Evolutionary conservation across 2,888 invertebrate genomes (phyloP).

Genomic region (Eupithecia pulchellata): DNA sequence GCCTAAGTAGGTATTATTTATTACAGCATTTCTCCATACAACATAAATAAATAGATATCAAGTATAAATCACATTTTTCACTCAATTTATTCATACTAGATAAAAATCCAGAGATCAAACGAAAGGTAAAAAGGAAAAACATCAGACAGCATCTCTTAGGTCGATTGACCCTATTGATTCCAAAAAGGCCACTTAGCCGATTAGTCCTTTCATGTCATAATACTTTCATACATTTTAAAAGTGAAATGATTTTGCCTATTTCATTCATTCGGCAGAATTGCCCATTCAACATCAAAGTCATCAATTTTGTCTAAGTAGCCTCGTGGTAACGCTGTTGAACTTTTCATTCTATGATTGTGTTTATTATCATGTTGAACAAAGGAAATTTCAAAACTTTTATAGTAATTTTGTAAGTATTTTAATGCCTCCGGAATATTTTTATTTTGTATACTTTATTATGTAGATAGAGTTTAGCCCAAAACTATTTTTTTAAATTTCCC

Average conservation of each 20-base stretch:
- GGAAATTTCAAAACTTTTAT: no score
- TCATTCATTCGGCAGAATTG: slow-evolving; percentile 1
- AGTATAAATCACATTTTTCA: not conserved
- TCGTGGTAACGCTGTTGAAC: not conserved
- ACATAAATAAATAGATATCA: no score
- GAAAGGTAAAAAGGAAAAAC: slow-evolving; percentile 61
- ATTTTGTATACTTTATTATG: no score
- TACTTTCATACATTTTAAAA: slow-evolving; percentile 44
- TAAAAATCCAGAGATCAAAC: slow-evolving; percentile 7
- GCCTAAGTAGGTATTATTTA: no score
- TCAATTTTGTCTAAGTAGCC: not conserved
- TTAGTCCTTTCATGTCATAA: slow-evolving; percentile 77
- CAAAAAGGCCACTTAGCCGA: slow-evolving; percentile 73
- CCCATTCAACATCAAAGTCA: not conserved
- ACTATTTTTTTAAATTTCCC: no score
- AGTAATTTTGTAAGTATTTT: no score
- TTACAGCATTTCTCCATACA: no score
- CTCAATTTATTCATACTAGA: not conserved
- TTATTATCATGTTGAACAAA: no score
- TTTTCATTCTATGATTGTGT: not conserved
- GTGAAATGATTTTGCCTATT: slow-evolving; percentile 29
- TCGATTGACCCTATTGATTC: slow-evolving; percentile 74
- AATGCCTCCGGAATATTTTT: no score
- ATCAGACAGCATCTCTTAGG: slow-evolving; percentile 55
- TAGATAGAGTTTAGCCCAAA: no score